Percentiles rank a stretch among this genome's conserved stretches.
Conservation (phyloP, 1,140 invertebrate genomes). For the Hormaphis cornu region DNA sequence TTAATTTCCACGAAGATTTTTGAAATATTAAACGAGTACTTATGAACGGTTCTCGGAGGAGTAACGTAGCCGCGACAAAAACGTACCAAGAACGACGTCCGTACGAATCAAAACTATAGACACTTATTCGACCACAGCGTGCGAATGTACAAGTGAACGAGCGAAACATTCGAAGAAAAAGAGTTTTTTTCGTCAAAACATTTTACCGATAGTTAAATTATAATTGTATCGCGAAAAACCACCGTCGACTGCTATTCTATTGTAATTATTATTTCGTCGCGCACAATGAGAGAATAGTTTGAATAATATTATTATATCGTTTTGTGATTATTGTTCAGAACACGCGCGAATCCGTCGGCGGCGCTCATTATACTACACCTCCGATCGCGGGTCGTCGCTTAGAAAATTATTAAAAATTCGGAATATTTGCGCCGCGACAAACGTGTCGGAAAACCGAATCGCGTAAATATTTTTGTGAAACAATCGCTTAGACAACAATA, state of each 20-base stretch:
- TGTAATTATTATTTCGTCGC: slow-evolving; percentile 3
- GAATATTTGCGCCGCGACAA: not conserved
- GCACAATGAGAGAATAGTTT: not conserved
- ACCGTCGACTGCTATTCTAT: not conserved
- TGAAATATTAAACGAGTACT: too few relatives aligned
- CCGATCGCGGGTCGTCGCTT: not conserved
- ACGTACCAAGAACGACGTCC: too few relatives aligned
- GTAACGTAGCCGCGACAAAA: too few relatives aligned
- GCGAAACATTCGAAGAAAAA: too few relatives aligned
- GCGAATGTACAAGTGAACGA: too few relatives aligned
- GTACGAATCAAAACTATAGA: too few relatives aligned
- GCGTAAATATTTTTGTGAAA: not conserved
- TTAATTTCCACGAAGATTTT: too few relatives aligned
- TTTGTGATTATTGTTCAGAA: not conserved
- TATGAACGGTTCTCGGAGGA: too few relatives aligned
- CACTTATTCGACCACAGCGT: too few relatives aligned
- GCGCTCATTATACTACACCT: slow-evolving; percentile 1
- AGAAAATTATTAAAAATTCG: not conserved
- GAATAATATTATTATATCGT: not conserved
- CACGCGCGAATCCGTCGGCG: not conserved
- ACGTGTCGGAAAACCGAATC: not conserved
- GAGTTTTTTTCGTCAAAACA: too few relatives aligned
- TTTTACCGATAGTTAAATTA: too few relatives aligned
- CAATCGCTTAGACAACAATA: not conserved
- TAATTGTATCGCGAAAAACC: too few relatives aligned